Evolutionary conservation across 2,797 vertebrate genomes (phyloP).

Genomic region (Labeo calbasu): DNA sequence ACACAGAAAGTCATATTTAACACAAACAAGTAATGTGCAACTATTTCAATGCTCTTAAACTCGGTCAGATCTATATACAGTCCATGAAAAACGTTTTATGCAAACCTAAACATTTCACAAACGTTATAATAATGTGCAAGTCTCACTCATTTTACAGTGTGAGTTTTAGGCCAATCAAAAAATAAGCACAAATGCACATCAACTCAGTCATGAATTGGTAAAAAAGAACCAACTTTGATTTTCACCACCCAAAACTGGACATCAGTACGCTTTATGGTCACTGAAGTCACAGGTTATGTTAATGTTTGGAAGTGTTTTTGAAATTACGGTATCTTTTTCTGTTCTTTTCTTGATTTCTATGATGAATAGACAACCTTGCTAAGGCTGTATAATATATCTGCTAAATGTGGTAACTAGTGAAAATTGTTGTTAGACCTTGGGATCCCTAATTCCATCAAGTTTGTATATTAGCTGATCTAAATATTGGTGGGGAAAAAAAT

Average conservation of each 20-base stretch:
- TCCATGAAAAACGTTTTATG: neutral
- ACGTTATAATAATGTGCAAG: neutral
- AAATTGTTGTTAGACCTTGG: slow-evolving; percentile 82
- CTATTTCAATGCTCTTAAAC: slow-evolving; percentile 23
- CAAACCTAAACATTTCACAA: slow-evolving; percentile 7
- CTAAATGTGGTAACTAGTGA: slow-evolving; percentile 84
- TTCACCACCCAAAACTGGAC: slow-evolving; percentile 22
- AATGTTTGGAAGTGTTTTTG: slow-evolving; percentile 64
- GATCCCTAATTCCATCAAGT: slow-evolving; percentile 79
- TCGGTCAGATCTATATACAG: slow-evolving; percentile 7
- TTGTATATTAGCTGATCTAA: slow-evolving; percentile 83
- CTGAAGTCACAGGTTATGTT: slow-evolving; percentile 36
- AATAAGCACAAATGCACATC: slow-evolving; percentile 34
- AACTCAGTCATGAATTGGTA: neutral
- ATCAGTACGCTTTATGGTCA: neutral
- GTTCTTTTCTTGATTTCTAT: slow-evolving; percentile 60
- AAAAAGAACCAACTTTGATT: slow-evolving; percentile 14
- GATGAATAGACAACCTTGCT: slow-evolving; percentile 71
- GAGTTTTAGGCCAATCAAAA: slow-evolving; percentile 8
- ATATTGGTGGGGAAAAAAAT: slow-evolving; percentile 66
- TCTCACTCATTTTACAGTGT: neutral
- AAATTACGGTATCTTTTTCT: slow-evolving; percentile 60
- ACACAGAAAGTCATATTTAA: slow-evolving; percentile 15
- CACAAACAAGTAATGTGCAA: neutral
- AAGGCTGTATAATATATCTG: slow-evolving; percentile 83